Evolutionary conservation across 1,140 invertebrate species (phyloP).

Genomic region (Amphibalanus amphitrite): DNA sequence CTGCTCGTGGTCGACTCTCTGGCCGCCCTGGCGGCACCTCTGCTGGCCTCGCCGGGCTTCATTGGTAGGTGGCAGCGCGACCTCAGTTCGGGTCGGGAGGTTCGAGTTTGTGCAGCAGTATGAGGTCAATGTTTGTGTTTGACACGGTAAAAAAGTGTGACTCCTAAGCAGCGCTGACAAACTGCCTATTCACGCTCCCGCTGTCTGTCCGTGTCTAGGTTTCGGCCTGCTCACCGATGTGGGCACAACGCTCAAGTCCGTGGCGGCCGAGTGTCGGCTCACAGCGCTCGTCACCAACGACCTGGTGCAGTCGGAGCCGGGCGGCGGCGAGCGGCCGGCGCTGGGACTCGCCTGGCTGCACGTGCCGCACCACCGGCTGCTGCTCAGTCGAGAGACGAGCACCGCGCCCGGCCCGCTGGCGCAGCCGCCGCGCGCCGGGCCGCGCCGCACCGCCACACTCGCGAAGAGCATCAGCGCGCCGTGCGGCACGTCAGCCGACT

Average conservation of each 20-base stretch:
- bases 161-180: background rate
- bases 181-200: too few relatives aligned
- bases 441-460: background rate
- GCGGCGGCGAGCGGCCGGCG: too few relatives aligned
- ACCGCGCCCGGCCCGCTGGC: too few relatives aligned
- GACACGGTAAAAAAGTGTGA: too few relatives aligned
- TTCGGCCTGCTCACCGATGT: background rate
- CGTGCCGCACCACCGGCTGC: background rate
- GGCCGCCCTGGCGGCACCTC: background rate
- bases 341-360: background rate
- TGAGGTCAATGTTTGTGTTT: too few relatives aligned
- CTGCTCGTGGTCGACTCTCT: background rate
- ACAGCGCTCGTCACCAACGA: background rate
- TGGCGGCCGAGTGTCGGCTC: background rate
- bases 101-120: too few relatives aligned
- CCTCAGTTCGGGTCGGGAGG: too few relatives aligned
- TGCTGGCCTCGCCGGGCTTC: background rate
- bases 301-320: background rate
- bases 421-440: background rate
- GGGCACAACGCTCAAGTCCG: background rate
- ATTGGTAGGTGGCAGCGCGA: background rate
- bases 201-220: background rate
- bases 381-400: background rate
- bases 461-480: background rate
- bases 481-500: background rate